Conservation (phyloP, 1,140 invertebrate species). For the Papilio helenus region DNA sequence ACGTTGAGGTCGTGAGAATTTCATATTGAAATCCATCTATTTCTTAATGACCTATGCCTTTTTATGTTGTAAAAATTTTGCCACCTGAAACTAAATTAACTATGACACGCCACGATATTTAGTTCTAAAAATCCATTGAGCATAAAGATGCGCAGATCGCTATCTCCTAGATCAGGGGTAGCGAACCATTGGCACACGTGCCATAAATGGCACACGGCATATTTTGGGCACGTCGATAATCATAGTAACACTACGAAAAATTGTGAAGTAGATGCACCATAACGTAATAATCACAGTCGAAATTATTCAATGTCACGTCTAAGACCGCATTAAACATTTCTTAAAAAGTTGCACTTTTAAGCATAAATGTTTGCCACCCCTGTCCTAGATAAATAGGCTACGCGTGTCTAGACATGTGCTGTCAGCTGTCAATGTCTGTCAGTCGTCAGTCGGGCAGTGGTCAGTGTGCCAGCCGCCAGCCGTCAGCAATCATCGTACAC, state of each 20-base stretch:
- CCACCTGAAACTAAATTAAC: not conserved
- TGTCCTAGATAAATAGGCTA: constrained; percentile 9
- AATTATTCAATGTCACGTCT: too few species aligned
- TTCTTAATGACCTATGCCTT: not conserved
- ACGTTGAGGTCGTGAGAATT: not conserved
- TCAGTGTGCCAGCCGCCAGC: not conserved
- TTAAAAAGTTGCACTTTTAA: too few species aligned
- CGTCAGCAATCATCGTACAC: constrained; percentile 49
- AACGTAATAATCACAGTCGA: too few species aligned
- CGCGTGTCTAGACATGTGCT: constrained; percentile 46
- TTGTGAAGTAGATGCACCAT: too few species aligned
- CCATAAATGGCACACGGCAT: too few species aligned
- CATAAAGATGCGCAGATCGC: not conserved
- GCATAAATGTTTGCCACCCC: too few species aligned
- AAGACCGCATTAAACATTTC: too few species aligned
- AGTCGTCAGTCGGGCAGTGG: constrained; percentile 46
- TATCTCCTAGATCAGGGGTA: not conserved
- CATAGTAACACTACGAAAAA: too few species aligned
- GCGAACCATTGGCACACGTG: too few species aligned
- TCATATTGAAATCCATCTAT: not conserved
- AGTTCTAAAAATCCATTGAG: not conserved
- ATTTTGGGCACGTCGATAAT: too few species aligned
- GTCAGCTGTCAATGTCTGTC: constrained; percentile 42
- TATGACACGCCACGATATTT: not conserved
- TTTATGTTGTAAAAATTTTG: not conserved